Evolutionary conservation across 1,140 invertebrate species (phyloP).

Genomic region (Alviniconcha marisindica): DNA sequence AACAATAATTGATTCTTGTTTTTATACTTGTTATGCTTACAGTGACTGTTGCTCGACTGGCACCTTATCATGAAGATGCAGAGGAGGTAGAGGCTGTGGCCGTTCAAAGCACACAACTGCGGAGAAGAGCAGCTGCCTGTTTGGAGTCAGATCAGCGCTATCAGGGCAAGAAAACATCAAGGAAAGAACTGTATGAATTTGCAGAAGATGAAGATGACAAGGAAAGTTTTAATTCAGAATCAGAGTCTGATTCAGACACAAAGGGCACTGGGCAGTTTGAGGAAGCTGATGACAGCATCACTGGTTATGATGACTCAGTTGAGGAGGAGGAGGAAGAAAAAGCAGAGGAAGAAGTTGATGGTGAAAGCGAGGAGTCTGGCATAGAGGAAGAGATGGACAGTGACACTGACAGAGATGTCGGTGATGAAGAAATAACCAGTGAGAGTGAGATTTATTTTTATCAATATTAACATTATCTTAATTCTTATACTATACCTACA

Average conservation of each 20-base stretch:
- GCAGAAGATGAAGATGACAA: neutral
- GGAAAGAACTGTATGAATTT: conserved; percentile 6
- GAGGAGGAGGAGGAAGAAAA: neutral
- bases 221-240: no score
- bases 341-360: neutral
- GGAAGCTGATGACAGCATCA: neutral
- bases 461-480: no score
- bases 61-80: neutral
- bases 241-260: no score
- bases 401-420: no score
- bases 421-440: no score
- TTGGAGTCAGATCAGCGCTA: neutral
- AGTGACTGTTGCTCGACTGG: neutral
- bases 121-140: neutral
- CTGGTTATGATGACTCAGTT: neutral
- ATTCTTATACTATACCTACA: no score
- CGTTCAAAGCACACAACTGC: neutral
- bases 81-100: neutral
- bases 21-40: no score
- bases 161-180: neutral
- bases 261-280: no score
- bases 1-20: no score
- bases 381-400: neutral
- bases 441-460: no score
- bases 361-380: neutral